Evolutionary conservation across 2,797 vertebrate genomes (phyloP).

Genomic region (Tarsius wallacei): DNA sequence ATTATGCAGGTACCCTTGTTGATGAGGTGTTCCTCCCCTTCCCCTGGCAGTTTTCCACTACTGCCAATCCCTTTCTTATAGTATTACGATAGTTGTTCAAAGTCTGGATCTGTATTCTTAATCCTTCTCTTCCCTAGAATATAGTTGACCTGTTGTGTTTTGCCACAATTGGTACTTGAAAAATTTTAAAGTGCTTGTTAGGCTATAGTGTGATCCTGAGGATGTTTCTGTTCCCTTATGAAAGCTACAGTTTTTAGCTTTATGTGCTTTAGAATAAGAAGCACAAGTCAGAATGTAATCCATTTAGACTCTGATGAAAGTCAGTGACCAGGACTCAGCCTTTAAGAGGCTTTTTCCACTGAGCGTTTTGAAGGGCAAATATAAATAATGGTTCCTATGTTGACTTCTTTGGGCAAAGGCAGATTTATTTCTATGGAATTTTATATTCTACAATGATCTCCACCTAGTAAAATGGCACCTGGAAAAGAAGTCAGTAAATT

Average conservation of each 20-base stretch:
- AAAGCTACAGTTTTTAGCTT: background rate
- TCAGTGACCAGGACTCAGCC: background rate
- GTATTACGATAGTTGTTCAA: too few relatives aligned
- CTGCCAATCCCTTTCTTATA: too few relatives aligned
- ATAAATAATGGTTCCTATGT: background rate
- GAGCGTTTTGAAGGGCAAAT: slow-evolving; percentile 12
- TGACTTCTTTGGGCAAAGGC: background rate
- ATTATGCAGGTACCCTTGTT: too few relatives aligned
- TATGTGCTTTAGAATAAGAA: background rate
- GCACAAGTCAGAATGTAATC: background rate
- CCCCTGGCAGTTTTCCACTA: too few relatives aligned
- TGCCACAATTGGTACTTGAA: background rate
- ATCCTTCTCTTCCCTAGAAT: background rate
- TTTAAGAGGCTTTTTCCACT: background rate
- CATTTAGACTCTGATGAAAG: background rate
- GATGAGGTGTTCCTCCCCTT: too few relatives aligned
- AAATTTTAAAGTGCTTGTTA: background rate
- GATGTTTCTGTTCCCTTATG: background rate
- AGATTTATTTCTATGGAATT: background rate
- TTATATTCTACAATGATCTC: background rate
- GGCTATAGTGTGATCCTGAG: background rate
- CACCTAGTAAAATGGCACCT: background rate
- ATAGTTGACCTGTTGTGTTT: background rate
- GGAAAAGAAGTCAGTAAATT: background rate
- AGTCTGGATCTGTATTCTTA: background rate